Conservation (phyloP, 2,113 vertebrate species). For the Coracopsis vasa region DNA sequence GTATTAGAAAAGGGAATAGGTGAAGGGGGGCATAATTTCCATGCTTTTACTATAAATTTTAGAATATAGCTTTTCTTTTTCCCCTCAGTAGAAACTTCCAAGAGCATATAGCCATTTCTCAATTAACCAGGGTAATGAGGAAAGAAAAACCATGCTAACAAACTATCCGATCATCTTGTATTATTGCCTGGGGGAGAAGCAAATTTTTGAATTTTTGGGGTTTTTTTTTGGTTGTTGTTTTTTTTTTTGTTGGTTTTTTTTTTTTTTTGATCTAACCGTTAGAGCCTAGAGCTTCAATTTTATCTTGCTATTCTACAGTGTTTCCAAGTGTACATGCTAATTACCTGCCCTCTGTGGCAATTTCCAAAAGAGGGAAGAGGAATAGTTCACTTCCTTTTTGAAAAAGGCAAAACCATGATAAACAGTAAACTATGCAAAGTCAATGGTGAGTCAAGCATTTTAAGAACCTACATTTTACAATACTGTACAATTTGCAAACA, state of each 20-base stretch:
- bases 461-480: neutral
- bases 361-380: neutral
- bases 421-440: neutral
- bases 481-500: neutral
- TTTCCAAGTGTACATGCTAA: neutral
- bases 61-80: neutral
- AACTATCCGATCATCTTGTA: neutral
- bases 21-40: neutral
- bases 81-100: neutral
- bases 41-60: neutral
- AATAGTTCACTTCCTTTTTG: neutral
- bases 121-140: neutral
- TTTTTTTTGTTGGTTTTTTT: too few species aligned
- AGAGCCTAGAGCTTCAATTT: neutral
- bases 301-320: neutral
- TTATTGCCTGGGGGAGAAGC: neutral
- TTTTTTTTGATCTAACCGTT: neutral
- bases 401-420: neutral
- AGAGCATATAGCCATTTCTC: neutral
- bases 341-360: neutral
- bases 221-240: neutral
- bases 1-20: neutral
- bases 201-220: neutral
- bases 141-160: neutral
- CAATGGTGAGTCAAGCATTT: neutral